Evolutionary conservation across 1,140 invertebrate genomes (phyloP), one percentile per base, ranked within the genome.

Genomic region (Zaprionus kolodkinae): DNA sequence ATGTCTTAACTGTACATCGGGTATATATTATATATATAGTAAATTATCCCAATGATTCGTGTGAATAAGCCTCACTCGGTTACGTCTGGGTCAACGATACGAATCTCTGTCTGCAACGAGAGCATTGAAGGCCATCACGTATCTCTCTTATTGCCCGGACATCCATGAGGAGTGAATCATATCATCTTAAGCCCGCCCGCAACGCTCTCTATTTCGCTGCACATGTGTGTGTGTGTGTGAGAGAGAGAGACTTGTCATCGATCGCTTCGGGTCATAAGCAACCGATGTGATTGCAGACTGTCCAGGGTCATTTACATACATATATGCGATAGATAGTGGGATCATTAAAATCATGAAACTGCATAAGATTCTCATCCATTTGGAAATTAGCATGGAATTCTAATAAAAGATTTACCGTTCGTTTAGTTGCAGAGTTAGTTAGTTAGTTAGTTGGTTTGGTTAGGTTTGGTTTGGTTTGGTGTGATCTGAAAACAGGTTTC

Each of bases 351-450:
- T 66, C 36, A 10, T 15, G 40, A 15, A 57, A 52, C 43, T 66
- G 60, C 64, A 69, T 35, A 25, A 40, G 55, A 50, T 38, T 36
- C 59, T 21, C 36, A 43, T 30, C 67, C 38, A 67, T 67, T 43
- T 70, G 35, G 57, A 27, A 61, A 79, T 88, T 88, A 81, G 77
- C 84, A 88, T 88, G 78, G 84, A 84, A 89, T 80, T 80, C 80
- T 76, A 77, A 88, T 88, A 88, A 89, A 84, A 78, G 79, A 87
- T 88, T 80, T 83, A 81, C 80, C 84, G 81, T 80, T 84, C 13
- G 10, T 57, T 38, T 55, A 72, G 73, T 65, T 83, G 82, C 82
- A 86, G 79, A 48, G 54, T 45, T 70, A 35, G 27, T 40, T 30
- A 35, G 27, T 40, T 30, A 45, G 40, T 45, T 45, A 13, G 40